phyloP scores from a whole-genome alignment of 2,888 invertebrate species.

The Mycalesis mineus region DNA sequence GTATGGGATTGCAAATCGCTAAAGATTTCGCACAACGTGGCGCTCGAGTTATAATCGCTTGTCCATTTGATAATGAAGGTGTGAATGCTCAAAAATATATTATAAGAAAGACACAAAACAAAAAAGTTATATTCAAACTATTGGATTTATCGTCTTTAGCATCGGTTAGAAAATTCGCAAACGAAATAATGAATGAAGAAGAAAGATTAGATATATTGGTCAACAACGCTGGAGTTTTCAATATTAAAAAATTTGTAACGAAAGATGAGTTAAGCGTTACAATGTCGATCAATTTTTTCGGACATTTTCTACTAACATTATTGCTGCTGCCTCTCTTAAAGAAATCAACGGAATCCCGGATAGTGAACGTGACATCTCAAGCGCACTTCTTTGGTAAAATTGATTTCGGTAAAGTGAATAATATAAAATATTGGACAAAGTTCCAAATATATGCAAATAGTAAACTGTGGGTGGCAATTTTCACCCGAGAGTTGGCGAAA shows the following conservation, averaged over 20 bases:
- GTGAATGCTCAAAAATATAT: slow-evolving; percentile 73
- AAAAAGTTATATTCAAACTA: slow-evolving; percentile 81
- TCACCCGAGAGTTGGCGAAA: slow-evolving; percentile 82
- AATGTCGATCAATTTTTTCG: slow-evolving; percentile 95
- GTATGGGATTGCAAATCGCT: slow-evolving; percentile 58
- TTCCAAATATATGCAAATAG: slow-evolving; percentile 69
- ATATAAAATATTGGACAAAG: slow-evolving; percentile 58
- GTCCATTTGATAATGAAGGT: slow-evolving; percentile 53
- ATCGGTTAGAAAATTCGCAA: slow-evolving; percentile 47
- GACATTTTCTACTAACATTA: slow-evolving; percentile 92
- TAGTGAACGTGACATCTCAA: slow-evolving; percentile 86
- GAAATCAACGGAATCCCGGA: slow-evolving; percentile 65
- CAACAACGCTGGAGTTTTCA: slow-evolving; percentile 90
- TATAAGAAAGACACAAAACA: slow-evolving; percentile 78
- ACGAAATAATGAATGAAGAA: slow-evolving; percentile 33
- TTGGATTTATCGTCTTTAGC: slow-evolving; percentile 82
- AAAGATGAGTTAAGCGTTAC: slow-evolving; percentile 89
- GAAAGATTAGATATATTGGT: slow-evolving; percentile 85
- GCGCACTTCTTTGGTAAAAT: slow-evolving; percentile 81
- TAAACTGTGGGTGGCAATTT: slow-evolving; percentile 85
- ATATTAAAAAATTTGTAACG: slow-evolving; percentile 74
- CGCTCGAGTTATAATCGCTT: slow-evolving; percentile 54
- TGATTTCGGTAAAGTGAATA: slow-evolving; percentile 81
- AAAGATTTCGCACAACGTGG: slow-evolving; percentile 51
- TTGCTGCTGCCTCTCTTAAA: slow-evolving; percentile 81